Conservation (phyloP, 2,888 invertebrate genomes). For the Mellilla xanthometata region DNA sequence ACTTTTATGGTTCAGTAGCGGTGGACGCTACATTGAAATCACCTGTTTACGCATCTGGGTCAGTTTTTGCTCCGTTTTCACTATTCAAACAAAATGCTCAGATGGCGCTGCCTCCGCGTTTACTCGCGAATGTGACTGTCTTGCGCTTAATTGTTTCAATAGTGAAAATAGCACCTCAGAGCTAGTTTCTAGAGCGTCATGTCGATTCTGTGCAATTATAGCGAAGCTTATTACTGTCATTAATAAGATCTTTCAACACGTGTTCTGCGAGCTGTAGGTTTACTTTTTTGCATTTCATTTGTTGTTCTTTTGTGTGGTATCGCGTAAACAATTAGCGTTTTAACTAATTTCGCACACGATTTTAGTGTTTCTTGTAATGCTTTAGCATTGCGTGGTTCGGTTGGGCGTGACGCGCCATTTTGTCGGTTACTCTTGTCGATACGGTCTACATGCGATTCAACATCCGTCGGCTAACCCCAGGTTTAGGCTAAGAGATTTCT, state of each 20-base stretch:
- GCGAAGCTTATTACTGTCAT: slow-evolving; percentile 30
- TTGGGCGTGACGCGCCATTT: slow-evolving; percentile 74
- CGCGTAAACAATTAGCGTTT: slow-evolving; percentile 33
- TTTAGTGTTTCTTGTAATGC: slow-evolving; percentile 49
- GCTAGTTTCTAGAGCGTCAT: slow-evolving; percentile 34
- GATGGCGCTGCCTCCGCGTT: slow-evolving; percentile 32
- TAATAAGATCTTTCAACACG: slow-evolving; percentile 3
- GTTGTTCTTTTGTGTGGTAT: slow-evolving; percentile 24
- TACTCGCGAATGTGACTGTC: slow-evolving; percentile 35
- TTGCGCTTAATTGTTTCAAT: slow-evolving; percentile 40
- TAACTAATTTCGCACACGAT: slow-evolving; percentile 53
- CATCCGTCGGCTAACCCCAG: slow-evolving; percentile 66
- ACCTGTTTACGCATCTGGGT: slow-evolving; percentile 65
- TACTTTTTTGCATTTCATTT: too few species aligned
- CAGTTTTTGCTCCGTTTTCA: slow-evolving; percentile 66
- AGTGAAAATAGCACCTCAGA: slow-evolving; percentile 28
- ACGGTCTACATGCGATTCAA: slow-evolving; percentile 72
- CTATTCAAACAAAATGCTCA: slow-evolving; percentile 59
- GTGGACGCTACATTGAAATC: slow-evolving; percentile 46
- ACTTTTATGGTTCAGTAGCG: slow-evolving; percentile 52
- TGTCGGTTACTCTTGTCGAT: slow-evolving; percentile 71
- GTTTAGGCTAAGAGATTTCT: slow-evolving; percentile 56
- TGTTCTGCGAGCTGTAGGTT: neutral
- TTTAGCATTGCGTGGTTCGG: slow-evolving; percentile 64
- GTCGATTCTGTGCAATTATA: slow-evolving; percentile 36